Percentiles rank a stretch among this genome's conserved stretches.
Conservation (phyloP, 2,113 vertebrate genomes). For the Microtus richardsoni region DNA sequence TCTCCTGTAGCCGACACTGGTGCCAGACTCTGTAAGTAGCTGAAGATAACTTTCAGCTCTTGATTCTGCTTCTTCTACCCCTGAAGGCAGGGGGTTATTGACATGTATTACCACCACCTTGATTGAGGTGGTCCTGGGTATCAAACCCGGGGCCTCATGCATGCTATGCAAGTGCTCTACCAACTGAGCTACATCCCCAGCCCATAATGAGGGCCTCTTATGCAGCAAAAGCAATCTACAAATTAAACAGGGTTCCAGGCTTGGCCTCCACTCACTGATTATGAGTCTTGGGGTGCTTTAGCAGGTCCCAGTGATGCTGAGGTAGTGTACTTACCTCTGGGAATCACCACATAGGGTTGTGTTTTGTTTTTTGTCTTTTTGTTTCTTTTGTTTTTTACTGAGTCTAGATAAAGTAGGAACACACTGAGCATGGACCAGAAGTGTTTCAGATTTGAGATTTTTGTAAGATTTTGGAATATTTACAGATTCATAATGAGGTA, state of each 20-base stretch:
- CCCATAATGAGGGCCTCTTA: not conserved
- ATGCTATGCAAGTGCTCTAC: not conserved
- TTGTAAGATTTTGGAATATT: conserved; percentile 7
- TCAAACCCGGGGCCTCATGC: not conserved
- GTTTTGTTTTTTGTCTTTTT: too few relatives aligned
- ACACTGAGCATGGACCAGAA: not conserved
- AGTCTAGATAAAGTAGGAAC: not conserved
- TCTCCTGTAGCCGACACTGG: not conserved
- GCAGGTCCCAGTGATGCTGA: not conserved
- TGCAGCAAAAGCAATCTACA: not conserved
- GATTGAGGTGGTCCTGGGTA: not conserved
- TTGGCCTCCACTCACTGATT: not conserved
- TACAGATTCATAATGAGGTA: not conserved
- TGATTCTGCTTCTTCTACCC: not conserved
- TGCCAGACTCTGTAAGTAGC: not conserved
- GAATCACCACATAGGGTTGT: rapidly evolving
- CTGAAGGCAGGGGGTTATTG: not conserved
- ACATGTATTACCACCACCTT: not conserved
- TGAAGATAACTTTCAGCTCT: not conserved
- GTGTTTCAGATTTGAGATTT: not conserved
- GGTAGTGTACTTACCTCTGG: not conserved
- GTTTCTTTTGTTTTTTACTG: not conserved
- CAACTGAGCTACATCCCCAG: not conserved
- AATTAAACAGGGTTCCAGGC: not conserved
- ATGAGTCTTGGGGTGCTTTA: not conserved